A percentile compares a stretch with the other conserved stretches of the same genome.
Conservation (phyloP, 1,140 invertebrate species). For the Apis cerana region DNA sequence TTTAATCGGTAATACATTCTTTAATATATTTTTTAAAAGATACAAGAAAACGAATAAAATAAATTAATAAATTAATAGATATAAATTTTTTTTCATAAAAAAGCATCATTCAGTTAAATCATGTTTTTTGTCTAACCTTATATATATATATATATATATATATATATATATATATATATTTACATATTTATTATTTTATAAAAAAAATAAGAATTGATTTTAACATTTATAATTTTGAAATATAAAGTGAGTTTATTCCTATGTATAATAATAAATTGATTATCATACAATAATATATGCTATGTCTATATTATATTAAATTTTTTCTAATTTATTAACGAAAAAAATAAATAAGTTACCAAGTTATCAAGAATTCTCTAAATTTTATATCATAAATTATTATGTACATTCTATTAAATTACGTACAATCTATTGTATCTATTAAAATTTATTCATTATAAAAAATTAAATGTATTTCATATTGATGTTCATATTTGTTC, state of each 20-base stretch:
- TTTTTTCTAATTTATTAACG: background rate
- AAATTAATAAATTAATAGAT: background rate
- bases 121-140: background rate
- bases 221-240: background rate
- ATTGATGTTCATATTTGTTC: no score
- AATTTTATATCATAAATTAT: no score
- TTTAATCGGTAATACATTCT: no score
- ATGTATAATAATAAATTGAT: constrained; percentile 10
- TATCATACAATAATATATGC: background rate
- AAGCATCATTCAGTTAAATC: background rate
- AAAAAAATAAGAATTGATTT: no score
- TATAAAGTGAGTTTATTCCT: background rate
- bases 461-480: no score
- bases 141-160: background rate
- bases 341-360: no score
- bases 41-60: background rate
- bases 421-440: no score
- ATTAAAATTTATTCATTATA: no score
- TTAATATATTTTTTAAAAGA: background rate
- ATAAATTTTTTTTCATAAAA: background rate
- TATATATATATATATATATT: background rate
- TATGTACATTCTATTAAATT: no score
- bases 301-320: constrained; percentile 1
- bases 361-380: no score
- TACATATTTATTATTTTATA: no score